phyloP scores from a whole-genome alignment of 2,797 vertebrate species.

The Pteropus rufus region DNA sequence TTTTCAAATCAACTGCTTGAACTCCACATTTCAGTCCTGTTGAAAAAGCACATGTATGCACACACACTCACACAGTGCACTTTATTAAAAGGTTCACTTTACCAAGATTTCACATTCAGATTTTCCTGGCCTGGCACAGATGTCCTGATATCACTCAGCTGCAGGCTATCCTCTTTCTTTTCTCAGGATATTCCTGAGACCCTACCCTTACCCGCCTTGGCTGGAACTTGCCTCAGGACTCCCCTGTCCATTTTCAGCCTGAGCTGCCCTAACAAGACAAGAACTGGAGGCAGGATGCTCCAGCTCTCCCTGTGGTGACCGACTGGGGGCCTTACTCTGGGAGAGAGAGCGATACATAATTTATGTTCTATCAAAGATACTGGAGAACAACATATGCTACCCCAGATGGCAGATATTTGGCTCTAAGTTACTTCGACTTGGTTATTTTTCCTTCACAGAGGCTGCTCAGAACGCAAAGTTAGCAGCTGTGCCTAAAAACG shows the following conservation, averaged over 20 bases:
- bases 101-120: accelerated
- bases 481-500: not conserved
- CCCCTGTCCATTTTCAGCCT: no score
- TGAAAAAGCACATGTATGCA: not conserved
- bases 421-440: not conserved
- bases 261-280: not conserved
- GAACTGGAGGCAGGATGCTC: accelerated
- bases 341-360: not conserved
- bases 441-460: not conserved
- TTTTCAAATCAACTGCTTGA: not conserved
- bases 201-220: accelerated
- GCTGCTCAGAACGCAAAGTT: not conserved
- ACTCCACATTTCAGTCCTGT: not conserved
- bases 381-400: not conserved
- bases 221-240: not conserved
- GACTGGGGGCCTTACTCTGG: not conserved
- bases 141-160: not conserved
- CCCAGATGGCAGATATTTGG: not conserved
- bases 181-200: not conserved
- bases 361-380: not conserved
- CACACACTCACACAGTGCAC: accelerated
- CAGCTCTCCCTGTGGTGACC: not conserved
- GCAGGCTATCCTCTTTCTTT: not conserved
- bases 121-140: not conserved
- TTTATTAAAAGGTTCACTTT: not conserved